A percentile compares a stretch with the other conserved stretches of the same genome.
These are phyloP conservation scores for Lordiphosa andalusiaca DNA, from an alignment of 2,888 invertebrate genomes.

Conservation along the genomic window DNA sequence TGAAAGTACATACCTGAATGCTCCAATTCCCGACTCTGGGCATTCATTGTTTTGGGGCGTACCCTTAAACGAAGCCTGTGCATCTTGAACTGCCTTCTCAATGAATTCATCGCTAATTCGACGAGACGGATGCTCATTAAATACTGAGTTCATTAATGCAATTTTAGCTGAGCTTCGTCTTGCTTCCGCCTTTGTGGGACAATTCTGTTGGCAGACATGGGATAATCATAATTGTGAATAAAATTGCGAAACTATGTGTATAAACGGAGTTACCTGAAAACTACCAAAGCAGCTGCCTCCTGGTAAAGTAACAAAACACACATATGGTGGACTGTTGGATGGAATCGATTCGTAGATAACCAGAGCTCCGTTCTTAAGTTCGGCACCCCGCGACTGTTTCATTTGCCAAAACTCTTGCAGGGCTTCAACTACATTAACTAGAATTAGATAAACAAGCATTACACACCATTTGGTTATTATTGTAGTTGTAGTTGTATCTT, in stretches of 20 bases:
- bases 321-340: constrained; percentile 93
- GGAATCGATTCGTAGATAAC: constrained; percentile 98
- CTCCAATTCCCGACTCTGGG: constrained; percentile 87
- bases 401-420: constrained; percentile 98
- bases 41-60: constrained; percentile 84
- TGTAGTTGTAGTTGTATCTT: constrained; percentile 33
- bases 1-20: constrained; percentile 82
- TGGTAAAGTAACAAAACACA: constrained; percentile 96
- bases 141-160: constrained; percentile 97
- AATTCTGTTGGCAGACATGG: constrained; percentile 83
- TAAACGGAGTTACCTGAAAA: constrained; percentile 86
- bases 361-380: constrained; percentile 91
- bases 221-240: constrained; percentile 32
- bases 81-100: constrained; percentile 95
- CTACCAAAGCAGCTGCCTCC: constrained; percentile 98
- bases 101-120: constrained; percentile 96
- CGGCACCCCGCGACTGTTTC: constrained; percentile 93
- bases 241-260: not conserved
- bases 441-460: not conserved
- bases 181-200: constrained; percentile 96
- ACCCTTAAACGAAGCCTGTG: constrained; percentile 91
- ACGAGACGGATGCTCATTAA: constrained; percentile 96
- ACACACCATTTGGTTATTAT: not conserved
- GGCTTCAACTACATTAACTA: constrained; percentile 97
- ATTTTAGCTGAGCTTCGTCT: constrained; percentile 96